These are phyloP conservation scores for Cosmia trapezina DNA, from an alignment of 2,888 invertebrate species.

Conservation along the genomic window DNA sequence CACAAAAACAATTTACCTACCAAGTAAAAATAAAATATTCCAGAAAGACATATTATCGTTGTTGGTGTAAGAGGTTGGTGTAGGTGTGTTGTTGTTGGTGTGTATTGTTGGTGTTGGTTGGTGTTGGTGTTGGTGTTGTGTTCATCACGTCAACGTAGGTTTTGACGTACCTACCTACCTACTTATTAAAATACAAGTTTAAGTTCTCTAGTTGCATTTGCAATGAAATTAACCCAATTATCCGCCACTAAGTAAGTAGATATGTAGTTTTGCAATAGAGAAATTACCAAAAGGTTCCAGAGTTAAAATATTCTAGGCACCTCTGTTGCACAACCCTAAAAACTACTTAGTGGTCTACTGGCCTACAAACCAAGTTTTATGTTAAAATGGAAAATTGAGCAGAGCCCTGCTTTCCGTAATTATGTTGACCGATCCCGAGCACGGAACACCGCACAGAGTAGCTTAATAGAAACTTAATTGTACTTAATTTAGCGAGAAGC, in stretches of 20 bases:
- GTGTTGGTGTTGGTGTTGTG: too few species aligned
- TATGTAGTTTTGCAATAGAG: background rate
- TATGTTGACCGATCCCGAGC: constrained; percentile 24
- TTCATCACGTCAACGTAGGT: too few species aligned
- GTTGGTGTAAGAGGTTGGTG: too few species aligned
- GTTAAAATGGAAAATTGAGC: constrained; percentile 64
- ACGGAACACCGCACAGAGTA: constrained; percentile 24
- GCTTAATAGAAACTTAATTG: constrained; percentile 69
- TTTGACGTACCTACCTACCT: too few species aligned
- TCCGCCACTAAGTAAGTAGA: background rate
- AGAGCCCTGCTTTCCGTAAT: constrained; percentile 44
- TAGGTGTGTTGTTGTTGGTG: too few species aligned
- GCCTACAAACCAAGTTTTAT: constrained; percentile 54
- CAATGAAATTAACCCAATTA: background rate
- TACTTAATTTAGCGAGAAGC: constrained; percentile 57
- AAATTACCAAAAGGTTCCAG: background rate
- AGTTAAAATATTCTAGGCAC: background rate
- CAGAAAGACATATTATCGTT: too few species aligned
- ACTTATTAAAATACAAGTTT: too few species aligned
- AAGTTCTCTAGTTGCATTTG: background rate
- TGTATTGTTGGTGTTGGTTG: too few species aligned
- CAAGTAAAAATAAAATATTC: too few species aligned
- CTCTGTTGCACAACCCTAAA: constrained; percentile 36
- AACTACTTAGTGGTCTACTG: constrained; percentile 47
- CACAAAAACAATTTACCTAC: too few species aligned